Conservation (phyloP, 2,113 vertebrate genomes). For the Perca schrenkii region DNA sequence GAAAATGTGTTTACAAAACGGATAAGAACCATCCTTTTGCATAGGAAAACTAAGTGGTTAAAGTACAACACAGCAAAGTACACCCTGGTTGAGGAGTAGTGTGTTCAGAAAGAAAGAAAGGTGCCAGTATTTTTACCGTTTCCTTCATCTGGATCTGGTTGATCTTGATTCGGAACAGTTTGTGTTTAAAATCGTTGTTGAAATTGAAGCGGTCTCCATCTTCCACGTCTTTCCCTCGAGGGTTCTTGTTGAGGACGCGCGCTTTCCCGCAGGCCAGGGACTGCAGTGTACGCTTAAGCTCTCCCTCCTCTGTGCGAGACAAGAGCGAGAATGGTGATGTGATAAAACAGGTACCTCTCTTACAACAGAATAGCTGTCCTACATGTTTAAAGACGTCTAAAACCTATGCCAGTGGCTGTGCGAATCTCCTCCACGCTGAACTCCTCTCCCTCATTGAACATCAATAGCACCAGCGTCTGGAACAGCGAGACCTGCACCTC, state of each 20-base stretch:
- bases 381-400: slow-evolving; percentile 10
- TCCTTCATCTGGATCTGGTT: slow-evolving; percentile 99
- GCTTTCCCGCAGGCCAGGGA: slow-evolving; percentile 98
- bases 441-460: slow-evolving; percentile 99
- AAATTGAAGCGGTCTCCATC: slow-evolving; percentile 98
- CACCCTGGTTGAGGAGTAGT: too few relatives aligned
- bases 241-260: slow-evolving; percentile 94
- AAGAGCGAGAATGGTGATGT: not conserved
- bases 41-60: not conserved
- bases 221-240: slow-evolving; percentile 97
- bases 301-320: slow-evolving; percentile 91
- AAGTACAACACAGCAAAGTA: not conserved
- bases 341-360: not conserved
- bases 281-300: slow-evolving; percentile 94
- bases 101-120: not conserved
- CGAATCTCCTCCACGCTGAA: slow-evolving; percentile 98
- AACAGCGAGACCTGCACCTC: slow-evolving; percentile 98
- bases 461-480: slow-evolving; percentile 97
- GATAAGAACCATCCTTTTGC: not conserved
- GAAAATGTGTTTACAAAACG: not conserved
- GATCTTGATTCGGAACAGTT: slow-evolving; percentile 99
- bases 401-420: slow-evolving; percentile 96
- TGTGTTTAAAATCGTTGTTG: slow-evolving; percentile 98
- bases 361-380: not conserved
- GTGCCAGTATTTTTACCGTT: slow-evolving; percentile 86